Evolutionary conservation across 2,797 vertebrate genomes (phyloP).

Genomic region (Mallotus villosus): DNA sequence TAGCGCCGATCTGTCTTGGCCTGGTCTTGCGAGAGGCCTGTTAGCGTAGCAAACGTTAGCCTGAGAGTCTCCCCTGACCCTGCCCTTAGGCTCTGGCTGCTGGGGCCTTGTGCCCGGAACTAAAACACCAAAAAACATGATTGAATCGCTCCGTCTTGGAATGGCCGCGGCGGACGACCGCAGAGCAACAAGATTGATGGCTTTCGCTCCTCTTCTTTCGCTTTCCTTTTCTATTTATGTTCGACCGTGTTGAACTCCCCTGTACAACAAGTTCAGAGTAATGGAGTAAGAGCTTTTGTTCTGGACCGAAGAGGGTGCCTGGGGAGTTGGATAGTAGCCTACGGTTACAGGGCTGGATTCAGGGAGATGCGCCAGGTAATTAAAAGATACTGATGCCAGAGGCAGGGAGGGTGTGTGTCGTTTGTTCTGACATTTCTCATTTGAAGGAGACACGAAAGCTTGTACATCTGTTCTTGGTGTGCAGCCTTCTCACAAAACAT

Average conservation of each 20-base stretch:
- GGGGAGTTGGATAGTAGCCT: not conserved
- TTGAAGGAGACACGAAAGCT: not conserved
- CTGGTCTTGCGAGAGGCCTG: not conserved
- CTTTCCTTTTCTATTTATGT: conserved; percentile 1
- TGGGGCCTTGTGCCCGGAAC: conserved; percentile 13
- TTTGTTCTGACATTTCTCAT: not conserved
- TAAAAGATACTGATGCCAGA: not conserved
- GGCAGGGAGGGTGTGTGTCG: not conserved
- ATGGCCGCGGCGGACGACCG: not conserved
- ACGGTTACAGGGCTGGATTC: not conserved
- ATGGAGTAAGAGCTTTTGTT: not conserved
- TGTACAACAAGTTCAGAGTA: conserved; percentile 6
- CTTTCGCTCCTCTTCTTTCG: conserved; percentile 10
- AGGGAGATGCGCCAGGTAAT: not conserved
- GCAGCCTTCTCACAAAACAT: not conserved
- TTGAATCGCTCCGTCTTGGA: conserved; percentile 11
- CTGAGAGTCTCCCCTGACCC: too few relatives aligned
- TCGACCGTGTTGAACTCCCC: not conserved
- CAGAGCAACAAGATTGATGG: conserved; percentile 13
- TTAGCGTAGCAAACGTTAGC: not conserved
- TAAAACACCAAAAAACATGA: conserved; percentile 16
- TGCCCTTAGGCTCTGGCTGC: not conserved
- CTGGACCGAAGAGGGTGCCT: not conserved
- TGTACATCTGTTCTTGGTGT: conserved; percentile 14
- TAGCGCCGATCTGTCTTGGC: not conserved